Evolutionary conservation across 2,797 vertebrate genomes (phyloP).

Genomic region (Urophycis tenuis): DNA sequence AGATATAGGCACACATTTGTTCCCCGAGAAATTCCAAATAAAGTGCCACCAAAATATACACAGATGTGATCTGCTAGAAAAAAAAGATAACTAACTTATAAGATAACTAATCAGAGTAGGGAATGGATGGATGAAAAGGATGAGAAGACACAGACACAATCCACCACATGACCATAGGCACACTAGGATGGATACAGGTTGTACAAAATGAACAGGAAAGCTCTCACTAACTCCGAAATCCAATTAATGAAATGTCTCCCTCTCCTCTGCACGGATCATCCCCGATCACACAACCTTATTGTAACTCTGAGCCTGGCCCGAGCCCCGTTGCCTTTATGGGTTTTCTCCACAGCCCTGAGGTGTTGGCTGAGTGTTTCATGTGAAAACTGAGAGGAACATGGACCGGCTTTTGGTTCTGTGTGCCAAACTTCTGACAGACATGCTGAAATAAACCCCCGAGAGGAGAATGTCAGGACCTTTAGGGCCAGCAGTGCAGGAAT

Average conservation of each 20-base stretch:
- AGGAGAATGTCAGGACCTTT: slow-evolving; percentile 58
- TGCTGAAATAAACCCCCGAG: slow-evolving; percentile 56
- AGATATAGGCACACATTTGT: neutral
- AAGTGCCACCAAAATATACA: neutral
- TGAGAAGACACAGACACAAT: no score
- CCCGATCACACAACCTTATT: slow-evolving; percentile 58
- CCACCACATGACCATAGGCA: slow-evolving; percentile 11
- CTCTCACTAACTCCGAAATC: slow-evolving; percentile 47
- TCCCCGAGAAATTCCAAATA: no score
- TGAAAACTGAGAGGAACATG: slow-evolving; percentile 67
- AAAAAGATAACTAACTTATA: neutral
- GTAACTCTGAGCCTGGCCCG: slow-evolving; percentile 54
- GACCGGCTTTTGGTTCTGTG: slow-evolving; percentile 55
- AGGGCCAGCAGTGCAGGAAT: slow-evolving; percentile 54
- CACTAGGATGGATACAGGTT: slow-evolving; percentile 17
- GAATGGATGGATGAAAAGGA: neutral
- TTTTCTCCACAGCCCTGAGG: slow-evolving; percentile 65
- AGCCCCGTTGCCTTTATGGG: slow-evolving; percentile 6
- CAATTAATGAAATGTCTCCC: slow-evolving; percentile 51
- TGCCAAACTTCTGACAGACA: slow-evolving; percentile 71
- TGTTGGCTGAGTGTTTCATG: slow-evolving; percentile 73
- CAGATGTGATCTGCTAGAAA: neutral
- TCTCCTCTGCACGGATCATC: slow-evolving; percentile 39
- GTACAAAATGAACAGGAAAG: slow-evolving; percentile 20
- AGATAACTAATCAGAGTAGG: no score